Evolutionary conservation across 2,797 vertebrate species (phyloP).

Genomic region (Lemur catta): DNA sequence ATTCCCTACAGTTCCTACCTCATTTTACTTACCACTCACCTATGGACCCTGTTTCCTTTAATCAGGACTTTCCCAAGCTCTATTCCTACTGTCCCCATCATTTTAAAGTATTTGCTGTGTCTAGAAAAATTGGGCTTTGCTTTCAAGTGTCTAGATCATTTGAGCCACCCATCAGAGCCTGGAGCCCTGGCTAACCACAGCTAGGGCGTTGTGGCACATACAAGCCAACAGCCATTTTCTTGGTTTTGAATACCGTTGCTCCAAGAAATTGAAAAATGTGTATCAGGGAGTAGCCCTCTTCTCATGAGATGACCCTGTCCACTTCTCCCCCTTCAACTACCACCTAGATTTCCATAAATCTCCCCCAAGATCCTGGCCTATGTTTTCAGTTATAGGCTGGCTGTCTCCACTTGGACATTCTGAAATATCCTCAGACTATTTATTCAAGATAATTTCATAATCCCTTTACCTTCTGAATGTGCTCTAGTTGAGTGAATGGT

Average conservation of each 20-base stretch:
- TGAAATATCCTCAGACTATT: not conserved
- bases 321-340: slow-evolving; percentile 19
- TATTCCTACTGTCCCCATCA: not conserved
- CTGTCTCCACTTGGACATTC: not conserved
- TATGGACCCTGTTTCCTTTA: slow-evolving; percentile 1
- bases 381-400: slow-evolving; percentile 31
- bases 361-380: not conserved
- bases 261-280: slow-evolving; percentile 14
- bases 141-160: slow-evolving; percentile 17
- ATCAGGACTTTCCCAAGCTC: slow-evolving; percentile 34
- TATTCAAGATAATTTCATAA: slow-evolving; percentile 48
- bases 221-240: not conserved
- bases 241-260: slow-evolving; percentile 38
- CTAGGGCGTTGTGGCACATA: not conserved
- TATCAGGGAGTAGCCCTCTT: not conserved
- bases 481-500: not conserved
- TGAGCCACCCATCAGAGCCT: not conserved
- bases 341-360: slow-evolving; percentile 11
- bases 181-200: not conserved
- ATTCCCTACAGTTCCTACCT: slow-evolving; percentile 28
- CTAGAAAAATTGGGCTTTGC: slow-evolving; percentile 35
- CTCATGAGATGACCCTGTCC: slow-evolving; percentile 2
- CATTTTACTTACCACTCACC: not conserved
- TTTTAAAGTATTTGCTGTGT: slow-evolving; percentile 4
- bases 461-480: not conserved